Evolutionary conservation across 2,888 invertebrate species (phyloP), one percentile per base, ranked within the genome.

Genomic region (Seira sanloemensis): DNA sequence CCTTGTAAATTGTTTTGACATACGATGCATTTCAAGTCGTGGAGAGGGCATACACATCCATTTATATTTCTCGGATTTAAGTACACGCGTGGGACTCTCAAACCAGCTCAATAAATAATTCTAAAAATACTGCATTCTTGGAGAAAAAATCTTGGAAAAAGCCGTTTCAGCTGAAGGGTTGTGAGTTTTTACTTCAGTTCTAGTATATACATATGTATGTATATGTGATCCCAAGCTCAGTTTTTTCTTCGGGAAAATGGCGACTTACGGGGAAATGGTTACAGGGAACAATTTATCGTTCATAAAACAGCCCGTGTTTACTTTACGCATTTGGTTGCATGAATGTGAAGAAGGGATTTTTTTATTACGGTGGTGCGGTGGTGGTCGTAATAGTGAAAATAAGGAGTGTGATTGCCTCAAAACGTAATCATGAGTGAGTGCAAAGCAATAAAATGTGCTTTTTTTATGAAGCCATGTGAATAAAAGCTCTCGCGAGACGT

Each of bases 1-100:
- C 75, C n/a, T 46, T 75, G 65, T 76, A 75, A 74, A 73, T 79
- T 68, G 50, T 80, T 74, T 74, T 25, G 74, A 54, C 74, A 62
- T 67, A 80, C 58, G 66, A 78, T 19, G n/a, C 58, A n/a, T 9
- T 58, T 58, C n/a, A 7, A 58, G 4, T 58, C 4, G 37, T 37
- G 37, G 37, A 12, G 37, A 37, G 12, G 37, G 2, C 50, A 50
- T n/a, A n/a, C n/a, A n/a, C 12, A 37, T 37, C 37, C 37, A 62
- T 62, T 21, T 62, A 62, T 62, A 16, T 18, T 50, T 62, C 21
- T 62, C 62, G 37, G 37, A 12, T 37, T 7, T 58, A 18, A 58
- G 58, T 62, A 21, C 37, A 37, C 7, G 62, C 62, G n/a, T 62
- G 2, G 19, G 58, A 58, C n/a, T n/a, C n/a, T n/a, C n/a, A n/a